These are phyloP conservation scores for Bemisia tabaci DNA, from an alignment of 1,140 invertebrate genomes.

Conservation along the genomic window DNA sequence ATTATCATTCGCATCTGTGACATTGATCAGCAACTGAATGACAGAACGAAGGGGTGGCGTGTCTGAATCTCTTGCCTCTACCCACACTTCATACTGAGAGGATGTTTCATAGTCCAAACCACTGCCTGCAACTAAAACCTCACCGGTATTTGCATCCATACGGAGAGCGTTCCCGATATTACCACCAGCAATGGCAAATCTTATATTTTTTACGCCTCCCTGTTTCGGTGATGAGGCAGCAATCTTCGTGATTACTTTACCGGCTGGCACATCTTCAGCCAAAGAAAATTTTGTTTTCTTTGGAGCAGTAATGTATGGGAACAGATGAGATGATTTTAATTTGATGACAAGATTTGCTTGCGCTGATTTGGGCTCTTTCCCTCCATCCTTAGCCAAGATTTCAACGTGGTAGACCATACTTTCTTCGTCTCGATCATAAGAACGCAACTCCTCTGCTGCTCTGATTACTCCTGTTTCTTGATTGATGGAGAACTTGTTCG, in stretches of 20 bases:
- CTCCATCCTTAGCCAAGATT: slow-evolving; percentile 56
- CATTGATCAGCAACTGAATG: slow-evolving; percentile 61
- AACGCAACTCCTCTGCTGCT: slow-evolving; percentile 37
- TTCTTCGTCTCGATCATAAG: slow-evolving; percentile 23
- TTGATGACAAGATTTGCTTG: slow-evolving; percentile 52
- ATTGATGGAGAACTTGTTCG: slow-evolving; percentile 60
- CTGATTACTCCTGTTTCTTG: slow-evolving; percentile 68
- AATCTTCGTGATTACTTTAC: slow-evolving; percentile 53
- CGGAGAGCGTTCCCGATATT: slow-evolving; percentile 73
- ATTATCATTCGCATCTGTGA: slow-evolving; percentile 87
- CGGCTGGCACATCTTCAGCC: slow-evolving; percentile 60
- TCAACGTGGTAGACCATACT: slow-evolving; percentile 51
- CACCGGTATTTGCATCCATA: slow-evolving; percentile 63
- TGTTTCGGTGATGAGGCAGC: slow-evolving; percentile 58
- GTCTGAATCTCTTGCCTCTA: slow-evolving; percentile 77
- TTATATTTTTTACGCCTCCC: slow-evolving; percentile 46
- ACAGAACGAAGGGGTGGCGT: slow-evolving; percentile 61
- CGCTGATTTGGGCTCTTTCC: slow-evolving; percentile 43
- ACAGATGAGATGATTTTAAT: slow-evolving; percentile 52
- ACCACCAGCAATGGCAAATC: slow-evolving; percentile 79
- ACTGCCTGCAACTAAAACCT: slow-evolving; percentile 55
- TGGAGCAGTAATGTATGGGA: slow-evolving; percentile 55
- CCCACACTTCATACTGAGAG: slow-evolving; percentile 76
- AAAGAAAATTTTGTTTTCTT: slow-evolving; percentile 56
- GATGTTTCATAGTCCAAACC: slow-evolving; percentile 80